Evolutionary conservation across 2,888 invertebrate species (phyloP).

Genomic region (Trimorus sp.): DNA sequence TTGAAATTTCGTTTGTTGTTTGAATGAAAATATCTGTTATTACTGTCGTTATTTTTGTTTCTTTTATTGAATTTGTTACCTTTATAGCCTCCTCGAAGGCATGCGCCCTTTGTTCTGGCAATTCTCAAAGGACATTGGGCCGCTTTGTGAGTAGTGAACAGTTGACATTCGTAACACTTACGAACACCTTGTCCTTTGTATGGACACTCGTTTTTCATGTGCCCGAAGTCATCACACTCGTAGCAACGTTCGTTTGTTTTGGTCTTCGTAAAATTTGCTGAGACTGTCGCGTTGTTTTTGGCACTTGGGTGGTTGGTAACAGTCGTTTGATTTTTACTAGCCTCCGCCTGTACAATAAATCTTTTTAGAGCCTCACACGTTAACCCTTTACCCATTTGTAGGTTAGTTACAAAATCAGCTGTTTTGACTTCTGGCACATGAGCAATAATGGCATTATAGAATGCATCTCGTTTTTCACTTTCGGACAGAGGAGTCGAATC

Average conservation of each 20-base stretch:
- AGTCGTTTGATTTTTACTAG: conserved; percentile 10
- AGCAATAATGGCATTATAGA: conserved; percentile 1
- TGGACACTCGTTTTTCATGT: conserved; percentile 33
- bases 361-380: conserved; percentile 5
- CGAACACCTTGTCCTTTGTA: not conserved
- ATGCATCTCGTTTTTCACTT: conserved; percentile 49
- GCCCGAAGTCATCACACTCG: conserved; percentile 3
- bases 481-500: conserved; percentile 56
- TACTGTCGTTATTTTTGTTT: conserved; percentile 9
- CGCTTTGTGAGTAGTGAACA: conserved; percentile 17
- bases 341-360: conserved; percentile 13
- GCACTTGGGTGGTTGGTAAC: conserved; percentile 1
- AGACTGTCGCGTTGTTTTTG: not conserved
- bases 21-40: not conserved
- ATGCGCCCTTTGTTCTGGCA: not conserved
- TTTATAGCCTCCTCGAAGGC: conserved; percentile 3
- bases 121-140: conserved; percentile 23
- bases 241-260: not conserved
- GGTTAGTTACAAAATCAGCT: not conserved
- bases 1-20: conserved; percentile 19
- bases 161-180: conserved; percentile 29
- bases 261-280: not conserved
- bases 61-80: conserved; percentile 16
- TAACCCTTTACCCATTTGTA: conserved; percentile 8
- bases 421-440: conserved; percentile 10